Percentiles rank a stretch among this genome's conserved stretches.
Conservation (phyloP, 2,113 vertebrate species). For the Saccopteryx leptura region DNA sequence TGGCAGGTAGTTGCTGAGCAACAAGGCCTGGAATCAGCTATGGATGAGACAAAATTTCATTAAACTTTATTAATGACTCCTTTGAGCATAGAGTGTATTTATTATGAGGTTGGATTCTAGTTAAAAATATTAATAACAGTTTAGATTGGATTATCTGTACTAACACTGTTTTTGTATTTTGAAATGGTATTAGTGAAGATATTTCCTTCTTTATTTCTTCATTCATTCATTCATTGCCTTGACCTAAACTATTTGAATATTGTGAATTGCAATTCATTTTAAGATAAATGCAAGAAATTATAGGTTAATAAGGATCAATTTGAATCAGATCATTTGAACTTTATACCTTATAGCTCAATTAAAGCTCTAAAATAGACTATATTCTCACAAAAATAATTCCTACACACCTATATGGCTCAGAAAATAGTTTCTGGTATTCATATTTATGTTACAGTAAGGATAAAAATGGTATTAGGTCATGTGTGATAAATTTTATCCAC, state of each 20-base stretch:
- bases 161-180: constrained; percentile 29
- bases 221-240: constrained; percentile 1
- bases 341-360: background rate
- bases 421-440: constrained; percentile 30
- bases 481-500: background rate
- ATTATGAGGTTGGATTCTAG: constrained; percentile 42
- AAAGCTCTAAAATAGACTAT: constrained; percentile 48
- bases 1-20: constrained; percentile 75
- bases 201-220: background rate
- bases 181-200: background rate
- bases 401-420: background rate
- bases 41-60: constrained; percentile 43
- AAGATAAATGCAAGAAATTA: constrained; percentile 7
- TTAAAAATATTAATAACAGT: constrained; percentile 47
- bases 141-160: constrained; percentile 12
- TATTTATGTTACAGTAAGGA: background rate
- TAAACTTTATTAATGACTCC: constrained; percentile 56
- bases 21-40: constrained; percentile 64
- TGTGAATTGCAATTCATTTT: background rate
- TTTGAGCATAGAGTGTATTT: constrained; percentile 24
- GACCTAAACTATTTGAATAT: background rate
- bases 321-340: constrained; percentile 45
- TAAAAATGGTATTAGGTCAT: background rate
- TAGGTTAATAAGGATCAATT: background rate
- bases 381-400: constrained; percentile 39